phyloP scores from a whole-genome alignment of 2,797 vertebrate species.

The Aplochiton taeniatus region DNA sequence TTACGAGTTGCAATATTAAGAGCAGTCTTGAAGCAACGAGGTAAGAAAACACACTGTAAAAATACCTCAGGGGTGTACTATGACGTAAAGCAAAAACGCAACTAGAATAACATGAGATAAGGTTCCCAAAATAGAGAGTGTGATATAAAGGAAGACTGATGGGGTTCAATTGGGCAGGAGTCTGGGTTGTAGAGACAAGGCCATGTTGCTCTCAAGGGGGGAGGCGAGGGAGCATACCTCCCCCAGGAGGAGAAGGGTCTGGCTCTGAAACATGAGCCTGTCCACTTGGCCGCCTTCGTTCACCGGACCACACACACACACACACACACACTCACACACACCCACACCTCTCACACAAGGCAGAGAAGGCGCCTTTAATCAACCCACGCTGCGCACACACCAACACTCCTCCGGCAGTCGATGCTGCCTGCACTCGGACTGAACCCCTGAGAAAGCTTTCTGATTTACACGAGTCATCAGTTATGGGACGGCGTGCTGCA shows the following conservation, averaged over 20 bases:
- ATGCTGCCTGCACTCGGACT: slow-evolving; percentile 44
- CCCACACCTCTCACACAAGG: background rate
- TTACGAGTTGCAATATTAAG: background rate
- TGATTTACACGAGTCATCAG: slow-evolving; percentile 57
- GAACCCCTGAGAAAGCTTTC: slow-evolving; percentile 49
- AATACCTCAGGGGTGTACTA: slow-evolving; percentile 45
- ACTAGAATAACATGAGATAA: slow-evolving; percentile 71
- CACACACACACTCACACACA: background rate
- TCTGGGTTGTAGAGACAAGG: background rate
- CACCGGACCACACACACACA: background rate
- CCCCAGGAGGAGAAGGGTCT: slow-evolving; percentile 26
- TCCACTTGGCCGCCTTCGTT: slow-evolving; percentile 4
- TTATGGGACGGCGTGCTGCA: slow-evolving; percentile 44
- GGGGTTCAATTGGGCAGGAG: slow-evolving; percentile 31
- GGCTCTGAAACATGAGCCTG: slow-evolving; percentile 27
- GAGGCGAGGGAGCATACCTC: background rate
- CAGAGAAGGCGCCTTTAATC: background rate
- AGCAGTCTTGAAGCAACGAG: background rate
- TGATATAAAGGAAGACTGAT: slow-evolving; percentile 61
- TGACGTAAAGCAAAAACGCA: slow-evolving; percentile 62
- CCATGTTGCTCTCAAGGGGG: background rate
- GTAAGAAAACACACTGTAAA: slow-evolving; percentile 48
- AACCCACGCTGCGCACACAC: background rate
- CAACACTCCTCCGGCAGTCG: background rate
- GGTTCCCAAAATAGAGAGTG: slow-evolving; percentile 60